Evolutionary conservation across 2,888 invertebrate species (phyloP).

Genomic region (Heliothis peltigera): DNA sequence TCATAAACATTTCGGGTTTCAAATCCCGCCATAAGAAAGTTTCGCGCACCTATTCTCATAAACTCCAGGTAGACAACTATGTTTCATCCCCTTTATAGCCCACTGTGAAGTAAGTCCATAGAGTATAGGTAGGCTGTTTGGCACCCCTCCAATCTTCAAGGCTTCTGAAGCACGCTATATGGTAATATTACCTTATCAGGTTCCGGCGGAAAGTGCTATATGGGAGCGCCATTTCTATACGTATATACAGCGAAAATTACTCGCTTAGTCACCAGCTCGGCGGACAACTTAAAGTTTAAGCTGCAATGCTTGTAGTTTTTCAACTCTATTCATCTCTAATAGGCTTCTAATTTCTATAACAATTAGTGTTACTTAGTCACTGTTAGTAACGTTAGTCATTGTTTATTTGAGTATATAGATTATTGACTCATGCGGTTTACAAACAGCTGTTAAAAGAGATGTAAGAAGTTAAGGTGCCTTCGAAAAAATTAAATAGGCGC

Average conservation of each 20-base stretch:
- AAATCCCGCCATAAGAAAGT: conserved; percentile 29
- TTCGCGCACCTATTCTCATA: conserved; percentile 31
- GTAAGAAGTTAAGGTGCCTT: too few species aligned
- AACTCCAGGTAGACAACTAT: conserved; percentile 24
- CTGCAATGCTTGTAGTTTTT: conserved; percentile 11
- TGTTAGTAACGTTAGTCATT: conserved; percentile 46
- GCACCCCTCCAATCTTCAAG: conserved; percentile 74
- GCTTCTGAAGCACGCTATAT: conserved; percentile 80
- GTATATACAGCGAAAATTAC: conserved; percentile 58
- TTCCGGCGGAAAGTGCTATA: conserved; percentile 68
- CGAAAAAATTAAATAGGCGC: background rate
- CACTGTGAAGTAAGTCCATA: conserved; percentile 47
- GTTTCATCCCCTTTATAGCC: conserved; percentile 33
- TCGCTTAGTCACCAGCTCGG: conserved; percentile 63
- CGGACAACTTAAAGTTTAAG: conserved; percentile 39
- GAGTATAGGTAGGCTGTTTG: conserved; percentile 60
- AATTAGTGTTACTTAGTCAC: conserved; percentile 43
- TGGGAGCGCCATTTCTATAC: conserved; percentile 47
- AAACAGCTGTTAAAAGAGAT: conserved; percentile 29
- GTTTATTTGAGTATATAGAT: conserved; percentile 41
- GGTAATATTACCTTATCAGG: conserved; percentile 76
- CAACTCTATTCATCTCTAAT: conserved; percentile 24
- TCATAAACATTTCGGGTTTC: conserved; percentile 4
- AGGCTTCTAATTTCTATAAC: conserved; percentile 18
- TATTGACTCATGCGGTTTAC: conserved; percentile 38